Conservation (phyloP, 2,113 vertebrate genomes). For the Pao palembangensis region DNA sequence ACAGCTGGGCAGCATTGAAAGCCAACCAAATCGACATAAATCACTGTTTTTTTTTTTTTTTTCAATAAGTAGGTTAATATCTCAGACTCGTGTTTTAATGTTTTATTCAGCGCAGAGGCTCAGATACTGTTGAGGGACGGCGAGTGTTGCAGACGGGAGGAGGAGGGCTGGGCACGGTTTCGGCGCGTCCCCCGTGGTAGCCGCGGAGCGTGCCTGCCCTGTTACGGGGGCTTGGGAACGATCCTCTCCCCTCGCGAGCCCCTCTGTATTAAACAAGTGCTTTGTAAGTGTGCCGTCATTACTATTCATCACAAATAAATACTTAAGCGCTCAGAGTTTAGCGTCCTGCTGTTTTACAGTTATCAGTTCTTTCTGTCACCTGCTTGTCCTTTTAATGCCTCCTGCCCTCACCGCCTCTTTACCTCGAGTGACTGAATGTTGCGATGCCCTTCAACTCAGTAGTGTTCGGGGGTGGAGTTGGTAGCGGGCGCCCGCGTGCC, state of each 20-base stretch:
- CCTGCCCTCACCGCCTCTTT: conserved; percentile 29
- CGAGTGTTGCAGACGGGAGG: conserved; percentile 60
- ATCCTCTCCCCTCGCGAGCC: conserved; percentile 55
- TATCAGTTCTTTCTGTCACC: conserved; percentile 66
- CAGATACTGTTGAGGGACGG: conserved; percentile 63
- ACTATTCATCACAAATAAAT: conserved; percentile 80
- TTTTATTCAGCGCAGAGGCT: conserved; percentile 71
- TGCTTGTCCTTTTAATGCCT: conserved; percentile 49
- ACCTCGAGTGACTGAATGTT: conserved; percentile 43
- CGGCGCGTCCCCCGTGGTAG: conserved; percentile 46
- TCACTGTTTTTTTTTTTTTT: conserved; percentile 55
- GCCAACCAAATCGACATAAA: conserved; percentile 75
- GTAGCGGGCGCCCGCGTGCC: conserved; percentile 54
- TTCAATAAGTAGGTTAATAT: conserved; percentile 81
- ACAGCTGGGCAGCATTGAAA: conserved; percentile 75
- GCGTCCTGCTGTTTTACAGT: conserved; percentile 68
- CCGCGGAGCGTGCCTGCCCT: conserved; percentile 34
- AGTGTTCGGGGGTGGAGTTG: conserved; percentile 50
- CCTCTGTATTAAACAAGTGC: conserved; percentile 74
- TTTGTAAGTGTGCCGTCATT: conserved; percentile 75
- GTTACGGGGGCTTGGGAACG: conserved; percentile 39
- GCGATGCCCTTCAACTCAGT: conserved; percentile 63
- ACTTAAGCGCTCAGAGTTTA: conserved; percentile 76
- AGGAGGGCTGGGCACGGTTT: conserved; percentile 48
- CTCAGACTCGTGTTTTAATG: conserved; percentile 73